phyloP scores from a whole-genome alignment of 2,888 invertebrate species.

The Leucozona laternaria region DNA sequence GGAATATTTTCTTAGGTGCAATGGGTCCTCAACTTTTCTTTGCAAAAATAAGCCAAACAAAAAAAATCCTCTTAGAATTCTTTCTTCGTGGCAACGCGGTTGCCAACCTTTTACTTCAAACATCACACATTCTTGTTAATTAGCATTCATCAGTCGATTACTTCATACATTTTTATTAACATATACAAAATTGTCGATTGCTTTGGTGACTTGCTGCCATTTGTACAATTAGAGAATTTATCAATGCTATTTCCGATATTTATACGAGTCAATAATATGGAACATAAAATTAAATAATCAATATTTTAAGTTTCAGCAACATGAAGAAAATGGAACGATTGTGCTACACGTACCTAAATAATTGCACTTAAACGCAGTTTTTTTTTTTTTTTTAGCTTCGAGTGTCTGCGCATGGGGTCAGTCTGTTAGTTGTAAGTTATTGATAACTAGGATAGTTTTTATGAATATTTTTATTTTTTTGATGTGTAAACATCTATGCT shows the following conservation, averaged over 20 bases:
- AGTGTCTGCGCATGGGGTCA: too few species aligned
- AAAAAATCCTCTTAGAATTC: neutral
- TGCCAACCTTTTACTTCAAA: neutral
- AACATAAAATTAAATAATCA: neutral
- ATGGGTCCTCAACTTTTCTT: too few species aligned
- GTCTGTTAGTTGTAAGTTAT: too few species aligned
- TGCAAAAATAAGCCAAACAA: too few species aligned
- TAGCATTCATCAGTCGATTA: conserved; percentile 6
- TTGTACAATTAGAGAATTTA: conserved; percentile 1
- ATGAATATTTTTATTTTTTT: too few species aligned
- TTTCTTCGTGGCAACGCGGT: neutral
- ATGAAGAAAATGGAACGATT: neutral
- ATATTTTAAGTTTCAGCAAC: neutral
- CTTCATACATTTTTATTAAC: neutral
- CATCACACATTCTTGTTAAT: conserved; percentile 10
- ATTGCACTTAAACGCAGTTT: too few species aligned
- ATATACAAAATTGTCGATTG: conserved; percentile 2
- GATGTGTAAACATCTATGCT: too few species aligned
- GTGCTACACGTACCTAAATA: too few species aligned
- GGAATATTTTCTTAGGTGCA: too few species aligned
- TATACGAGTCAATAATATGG: neutral
- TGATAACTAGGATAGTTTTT: too few species aligned
- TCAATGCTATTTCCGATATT: conserved; percentile 29
- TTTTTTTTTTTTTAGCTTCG: too few species aligned
- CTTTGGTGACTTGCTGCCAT: neutral